phyloP scores from a whole-genome alignment of 2,888 invertebrate genomes.

The Thecophora atra region DNA sequence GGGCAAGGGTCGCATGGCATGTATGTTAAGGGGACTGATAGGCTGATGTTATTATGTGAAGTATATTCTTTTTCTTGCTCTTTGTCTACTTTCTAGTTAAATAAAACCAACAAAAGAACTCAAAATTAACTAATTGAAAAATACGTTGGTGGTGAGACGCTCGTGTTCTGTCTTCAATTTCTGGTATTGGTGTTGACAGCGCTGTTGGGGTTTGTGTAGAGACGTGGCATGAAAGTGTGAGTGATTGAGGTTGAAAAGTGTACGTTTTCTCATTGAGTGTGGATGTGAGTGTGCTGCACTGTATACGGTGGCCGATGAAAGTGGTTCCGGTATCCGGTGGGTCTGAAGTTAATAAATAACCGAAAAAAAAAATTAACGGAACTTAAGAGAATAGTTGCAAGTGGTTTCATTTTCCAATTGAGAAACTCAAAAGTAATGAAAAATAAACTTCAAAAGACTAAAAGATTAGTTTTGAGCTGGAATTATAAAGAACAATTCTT shows the following conservation, averaged over 20 bases:
- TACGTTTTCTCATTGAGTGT: not conserved
- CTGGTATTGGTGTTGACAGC: not conserved
- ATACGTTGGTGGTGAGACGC: not conserved
- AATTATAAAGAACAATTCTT: not conserved
- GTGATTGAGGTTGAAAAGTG: constrained; percentile 5
- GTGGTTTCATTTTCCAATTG: not conserved
- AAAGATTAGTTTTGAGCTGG: not conserved
- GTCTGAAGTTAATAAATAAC: not conserved
- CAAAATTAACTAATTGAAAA: not conserved
- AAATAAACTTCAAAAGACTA: constrained; percentile 5
- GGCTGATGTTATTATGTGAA: constrained; percentile 62
- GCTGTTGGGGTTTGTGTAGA: not conserved
- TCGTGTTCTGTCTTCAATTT: not conserved
- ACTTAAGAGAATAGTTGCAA: not conserved
- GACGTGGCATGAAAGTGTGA: not conserved
- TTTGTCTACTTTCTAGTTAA: constrained; percentile 13
- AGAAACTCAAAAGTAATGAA: constrained; percentile 2
- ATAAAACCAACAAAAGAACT: constrained; percentile 2
- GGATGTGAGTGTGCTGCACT: not conserved
- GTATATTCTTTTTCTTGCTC: constrained; percentile 51
- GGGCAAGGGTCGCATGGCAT: constrained; percentile 13
- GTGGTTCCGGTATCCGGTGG: not conserved
- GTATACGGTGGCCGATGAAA: not conserved
- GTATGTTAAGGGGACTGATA: constrained; percentile 38
- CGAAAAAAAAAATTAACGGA: not conserved